Base-by-base conservation (phyloP, 2,797 vertebrate genomes). In the Spinus olivaceus region DNA sequence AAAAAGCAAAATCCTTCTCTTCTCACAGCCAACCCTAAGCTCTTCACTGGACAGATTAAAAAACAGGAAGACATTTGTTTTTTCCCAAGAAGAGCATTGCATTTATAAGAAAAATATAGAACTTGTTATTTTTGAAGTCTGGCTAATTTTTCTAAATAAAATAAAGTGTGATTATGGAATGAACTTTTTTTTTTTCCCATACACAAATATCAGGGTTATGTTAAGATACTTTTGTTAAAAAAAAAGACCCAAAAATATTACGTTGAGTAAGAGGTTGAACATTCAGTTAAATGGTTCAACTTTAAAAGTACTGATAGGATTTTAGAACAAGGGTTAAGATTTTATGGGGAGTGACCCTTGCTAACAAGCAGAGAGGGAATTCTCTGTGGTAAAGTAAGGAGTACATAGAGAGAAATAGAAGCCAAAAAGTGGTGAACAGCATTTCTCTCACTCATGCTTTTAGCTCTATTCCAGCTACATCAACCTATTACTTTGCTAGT, bases 31-130 rank as follows among this genome's bases (percentile, higher is more conserved):
- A 72, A 6, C 7, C 15, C 21, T 61, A 54, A 23, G 9, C 3
- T 81, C 28, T 44, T 79, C 10, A 23, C 4, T 51, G 21, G 24
- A 21, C 12, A 56, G 16, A 79, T 49, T 54, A 23, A 54, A 10
- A 71, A 57, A 0, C 3, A 30, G 17, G 2, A 6, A 85, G 69
- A 66, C 5, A 46, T 0, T 2, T 17, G 6, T 46, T 88, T 66
- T 64, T 21, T 5, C 5, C 9, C 6, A 19, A 24, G 9, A 25
- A 20, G 2, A 37, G 39, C n/a, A 3, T 30, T 88, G 4, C 2
- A n/a, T 57, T 71, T 78, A 25, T n/a, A 56, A 51, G 28, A 60
- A 57, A 73, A 73, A 41, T 41, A 33, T 41, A 39, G 0, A 3
- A 30, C 4, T 18, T 33, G 1, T 33, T 79, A n/a, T 2, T 61